Evolutionary conservation across 2,888 invertebrate genomes (phyloP), one percentile per base, ranked within the genome.

Genomic region (Anticlea derivata): DNA sequence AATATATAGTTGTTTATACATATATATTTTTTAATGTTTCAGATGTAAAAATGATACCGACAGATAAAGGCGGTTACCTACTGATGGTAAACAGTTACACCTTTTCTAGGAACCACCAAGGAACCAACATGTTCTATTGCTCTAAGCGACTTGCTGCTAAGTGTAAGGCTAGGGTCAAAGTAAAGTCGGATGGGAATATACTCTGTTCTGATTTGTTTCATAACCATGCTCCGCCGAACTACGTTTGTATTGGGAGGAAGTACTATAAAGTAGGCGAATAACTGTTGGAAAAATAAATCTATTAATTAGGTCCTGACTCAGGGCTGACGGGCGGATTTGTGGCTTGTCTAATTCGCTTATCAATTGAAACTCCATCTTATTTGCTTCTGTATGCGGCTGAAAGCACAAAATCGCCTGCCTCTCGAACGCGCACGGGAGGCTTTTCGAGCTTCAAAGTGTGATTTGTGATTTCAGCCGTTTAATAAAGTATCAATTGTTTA

Each of bases 11-110:
- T 3, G 7, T 7, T 8, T 27, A 3, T n/a, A 27, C 27, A 3
- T 17, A 17, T 5, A 27, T 3, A 0, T 2, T n/a, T 2, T n/a
- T 27, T 6, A 29, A 10, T 11, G 11, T 45, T 45, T 29, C 48
- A 48, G 48, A 30, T 30, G 10, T 48, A 7, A 27, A 63, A 52
- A 69, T 76, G 51, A 74, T 77, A 52, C 75, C 73, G 5, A 66
- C 75, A 7, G 71, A 68, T 8, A 61, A 65, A 22, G 79, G 78
- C 0, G 73, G 70, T 39, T 46, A 43, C 11, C 47, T 70, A 5
- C 49, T 71, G 1, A 55, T 68, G n/a, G 49, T 69, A 7, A 65
- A 65, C 0, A 67, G 58, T 0, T 68, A 66, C 33, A 68, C 72
- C 0, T 73, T 62, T 33, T 66, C 67, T 0, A 58, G 62, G 33